Evolutionary conservation across 2,888 invertebrate species (phyloP), one percentile per base, ranked within the genome.

Genomic region (Isotomurus palustris): DNA sequence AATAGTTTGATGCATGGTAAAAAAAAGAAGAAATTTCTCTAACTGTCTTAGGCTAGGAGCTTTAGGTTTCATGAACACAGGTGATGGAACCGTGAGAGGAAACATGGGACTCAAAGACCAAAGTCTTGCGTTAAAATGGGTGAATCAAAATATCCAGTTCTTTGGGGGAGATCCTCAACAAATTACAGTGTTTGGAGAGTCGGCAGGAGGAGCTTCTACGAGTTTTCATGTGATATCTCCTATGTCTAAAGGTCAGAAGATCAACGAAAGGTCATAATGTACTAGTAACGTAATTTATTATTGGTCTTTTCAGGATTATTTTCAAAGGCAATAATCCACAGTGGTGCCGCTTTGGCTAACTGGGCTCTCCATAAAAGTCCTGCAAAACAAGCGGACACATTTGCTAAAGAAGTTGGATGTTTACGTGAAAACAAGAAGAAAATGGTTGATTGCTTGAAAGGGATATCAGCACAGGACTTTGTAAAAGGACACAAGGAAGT

Each of bases 361-460:
- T 68, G 64, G 64, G 58, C 59, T 2, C 21, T 67, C 8, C 58
- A 56, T 38, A 52, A 49, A 27, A 61, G 62, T 2, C 64, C 64
- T 6, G 58, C 56, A 35, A 53, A 64, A 21, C 68, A 68, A 40
- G 62, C 62, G 1, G 52, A 54, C 27, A 41, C 57, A 22, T 66
- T 60, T 50, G 65, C 68, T 21, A 50, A 47, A n/a, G 66, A 66
- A 58, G 64, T 68, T 36, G 59, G 61, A 35, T 67, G 67, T 36
- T 48, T 57, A 10, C 35, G 14, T n/a, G 50, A 52, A 1, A 51
- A 62, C 14, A 51, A 61, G 1, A 43, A 58, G 25, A 59, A 63
- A 49, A 64, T 64, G 67, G 56, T 58, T 1, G 51, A 55, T 10
- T 67, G 67, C 43, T 24, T 67, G n/a, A 61, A 60, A 40, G 57